Conservation (phyloP, 2,888 invertebrate genomes). For the Acanthosepion esculentum region DNA sequence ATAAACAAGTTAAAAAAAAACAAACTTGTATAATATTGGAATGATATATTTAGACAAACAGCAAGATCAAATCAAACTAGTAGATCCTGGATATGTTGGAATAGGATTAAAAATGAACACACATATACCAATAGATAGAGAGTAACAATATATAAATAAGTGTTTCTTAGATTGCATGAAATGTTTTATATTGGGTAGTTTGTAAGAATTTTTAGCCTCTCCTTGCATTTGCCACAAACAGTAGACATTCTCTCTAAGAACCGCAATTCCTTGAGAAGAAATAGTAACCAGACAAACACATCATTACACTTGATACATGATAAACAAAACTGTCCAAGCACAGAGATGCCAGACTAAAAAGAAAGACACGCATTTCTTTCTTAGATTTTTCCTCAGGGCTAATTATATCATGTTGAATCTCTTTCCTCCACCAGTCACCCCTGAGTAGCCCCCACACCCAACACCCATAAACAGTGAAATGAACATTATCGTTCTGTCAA, state of each 20-base stretch:
- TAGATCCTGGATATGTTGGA: no score
- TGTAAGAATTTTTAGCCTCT: not conserved
- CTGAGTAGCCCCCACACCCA: not conserved
- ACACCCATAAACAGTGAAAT: not conserved
- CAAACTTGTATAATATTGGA: no score
- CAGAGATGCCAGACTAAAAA: not conserved
- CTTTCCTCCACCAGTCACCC: not conserved
- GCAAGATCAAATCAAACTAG: no score
- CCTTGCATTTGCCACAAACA: not conserved
- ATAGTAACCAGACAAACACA: not conserved
- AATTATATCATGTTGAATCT: not conserved
- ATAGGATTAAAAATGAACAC: no score
- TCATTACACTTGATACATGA: slow-evolving; percentile 18
- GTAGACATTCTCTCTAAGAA: not conserved
- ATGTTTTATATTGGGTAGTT: not conserved
- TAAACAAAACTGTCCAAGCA: not conserved
- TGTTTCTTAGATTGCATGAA: not conserved
- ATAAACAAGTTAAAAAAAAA: no score
- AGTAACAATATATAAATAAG: not conserved
- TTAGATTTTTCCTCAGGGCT: not conserved
- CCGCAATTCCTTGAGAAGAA: not conserved
- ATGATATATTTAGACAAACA: no score
- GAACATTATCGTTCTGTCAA: slow-evolving; percentile 8
- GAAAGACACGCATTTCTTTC: not conserved
- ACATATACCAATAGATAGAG: no score